A percentile compares a stretch with the other conserved stretches of the same genome.
Conservation (phyloP, 1,140 invertebrate species). For the Eurosta solidaginis region DNA sequence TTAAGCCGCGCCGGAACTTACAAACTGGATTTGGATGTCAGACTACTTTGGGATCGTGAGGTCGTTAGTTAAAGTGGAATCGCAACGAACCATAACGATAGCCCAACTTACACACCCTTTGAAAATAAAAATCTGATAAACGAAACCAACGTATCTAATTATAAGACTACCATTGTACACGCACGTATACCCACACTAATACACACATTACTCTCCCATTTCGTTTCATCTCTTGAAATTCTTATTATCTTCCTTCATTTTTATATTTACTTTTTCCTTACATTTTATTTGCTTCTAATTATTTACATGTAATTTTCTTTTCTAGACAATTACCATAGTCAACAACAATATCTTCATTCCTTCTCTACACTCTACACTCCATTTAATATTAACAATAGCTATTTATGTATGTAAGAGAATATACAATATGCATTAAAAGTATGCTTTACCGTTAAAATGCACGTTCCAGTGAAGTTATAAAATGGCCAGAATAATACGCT, state of each 20-base stretch:
- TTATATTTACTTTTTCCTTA: background rate
- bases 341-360: background rate
- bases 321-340: background rate
- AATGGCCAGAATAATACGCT: no score
- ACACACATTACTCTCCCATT: background rate
- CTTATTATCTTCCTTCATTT: background rate
- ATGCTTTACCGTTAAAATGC: no score
- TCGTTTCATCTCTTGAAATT: background rate
- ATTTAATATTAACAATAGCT: background rate
- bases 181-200: background rate
- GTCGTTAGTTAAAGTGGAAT: no score
- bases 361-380: background rate
- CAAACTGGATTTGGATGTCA: no score
- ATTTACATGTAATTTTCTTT: slow-evolving; percentile 10
- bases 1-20: no score
- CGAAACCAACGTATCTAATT: no score
- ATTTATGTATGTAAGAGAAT: background rate
- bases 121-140: no score
- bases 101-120: no score
- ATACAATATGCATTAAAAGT: background rate
- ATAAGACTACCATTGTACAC: no score
- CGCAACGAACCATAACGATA: no score
- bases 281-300: slow-evolving; percentile 10
- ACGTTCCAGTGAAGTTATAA: no score
- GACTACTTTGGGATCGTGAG: no score